Evolutionary conservation across 2,888 invertebrate genomes (phyloP).

Genomic region (Drosophila prolongata): DNA sequence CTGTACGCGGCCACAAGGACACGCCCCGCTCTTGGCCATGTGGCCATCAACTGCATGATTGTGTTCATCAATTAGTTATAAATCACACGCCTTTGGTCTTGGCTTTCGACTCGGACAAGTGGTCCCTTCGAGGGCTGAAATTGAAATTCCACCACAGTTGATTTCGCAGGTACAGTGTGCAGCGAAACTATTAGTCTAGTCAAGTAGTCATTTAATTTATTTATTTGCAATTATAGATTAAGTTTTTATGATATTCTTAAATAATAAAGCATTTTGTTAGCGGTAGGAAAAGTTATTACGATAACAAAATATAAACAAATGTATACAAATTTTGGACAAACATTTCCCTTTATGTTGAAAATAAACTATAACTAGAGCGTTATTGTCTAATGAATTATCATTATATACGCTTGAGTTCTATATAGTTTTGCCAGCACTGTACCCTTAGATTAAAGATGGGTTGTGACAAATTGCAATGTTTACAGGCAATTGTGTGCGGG

Average conservation of each 20-base stretch:
- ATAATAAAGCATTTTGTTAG: no score
- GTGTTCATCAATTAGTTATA: constrained; percentile 71
- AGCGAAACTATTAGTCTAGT: background rate
- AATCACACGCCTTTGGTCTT: constrained; percentile 56
- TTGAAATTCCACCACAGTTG: constrained; percentile 23
- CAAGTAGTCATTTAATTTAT: background rate
- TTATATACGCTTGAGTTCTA: no score
- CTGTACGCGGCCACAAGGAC: constrained; percentile 45
- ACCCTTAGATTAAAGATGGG: background rate
- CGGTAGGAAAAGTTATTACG: no score
- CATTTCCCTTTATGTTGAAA: no score
- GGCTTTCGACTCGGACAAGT: constrained; percentile 22
- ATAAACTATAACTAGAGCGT: no score
- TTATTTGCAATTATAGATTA: no score
- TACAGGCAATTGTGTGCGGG: constrained; percentile 39
- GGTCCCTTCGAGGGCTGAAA: constrained; percentile 25
- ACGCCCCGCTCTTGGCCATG: constrained; percentile 1
- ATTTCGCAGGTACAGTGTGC: constrained; percentile 7
- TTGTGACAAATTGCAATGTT: constrained; percentile 50
- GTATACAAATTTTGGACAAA: no score
- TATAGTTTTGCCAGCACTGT: constrained; percentile 2
- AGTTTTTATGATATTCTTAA: no score
- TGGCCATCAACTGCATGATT: constrained; percentile 53
- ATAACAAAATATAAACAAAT: no score
- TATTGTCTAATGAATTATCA: no score